Percentiles rank a stretch among this genome's conserved stretches.
These are phyloP conservation scores for Tragopan temminckii DNA, from an alignment of 2,797 vertebrate species.

Conservation along the genomic window DNA sequence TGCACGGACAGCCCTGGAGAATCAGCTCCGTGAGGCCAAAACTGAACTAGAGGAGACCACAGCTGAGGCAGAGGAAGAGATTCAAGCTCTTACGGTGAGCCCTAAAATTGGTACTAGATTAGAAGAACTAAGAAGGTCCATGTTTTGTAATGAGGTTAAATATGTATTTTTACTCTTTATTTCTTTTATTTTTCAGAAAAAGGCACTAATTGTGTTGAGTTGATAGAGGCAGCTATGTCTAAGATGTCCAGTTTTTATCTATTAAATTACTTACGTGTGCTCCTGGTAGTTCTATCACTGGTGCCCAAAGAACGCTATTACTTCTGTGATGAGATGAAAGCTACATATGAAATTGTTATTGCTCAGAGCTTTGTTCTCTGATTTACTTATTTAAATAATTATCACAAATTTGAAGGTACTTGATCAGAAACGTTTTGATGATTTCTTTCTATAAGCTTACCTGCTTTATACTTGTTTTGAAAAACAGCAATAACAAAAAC, in stretches of 20 bases:
- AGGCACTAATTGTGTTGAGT: background rate
- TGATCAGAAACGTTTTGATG: background rate
- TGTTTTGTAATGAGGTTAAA: background rate
- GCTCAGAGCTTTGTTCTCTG: background rate
- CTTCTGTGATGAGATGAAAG: background rate
- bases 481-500: background rate
- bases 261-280: background rate
- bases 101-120: background rate
- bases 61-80: conserved; percentile 95
- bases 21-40: conserved; percentile 93
- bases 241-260: background rate
- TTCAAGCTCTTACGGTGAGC: conserved; percentile 92
- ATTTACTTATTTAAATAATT: background rate
- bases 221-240: background rate
- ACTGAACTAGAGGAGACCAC: conserved; percentile 95
- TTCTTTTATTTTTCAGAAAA: background rate
- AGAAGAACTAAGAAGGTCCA: background rate
- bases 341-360: background rate
- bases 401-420: background rate
- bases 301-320: background rate
- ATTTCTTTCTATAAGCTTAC: background rate
- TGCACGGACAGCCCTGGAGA: conserved; percentile 91
- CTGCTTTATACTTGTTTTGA: background rate
- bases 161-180: background rate
- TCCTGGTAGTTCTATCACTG: background rate